Base-by-base conservation (phyloP, 2,888 invertebrate species). In the Dyspetes luteomarginatus region DNA sequence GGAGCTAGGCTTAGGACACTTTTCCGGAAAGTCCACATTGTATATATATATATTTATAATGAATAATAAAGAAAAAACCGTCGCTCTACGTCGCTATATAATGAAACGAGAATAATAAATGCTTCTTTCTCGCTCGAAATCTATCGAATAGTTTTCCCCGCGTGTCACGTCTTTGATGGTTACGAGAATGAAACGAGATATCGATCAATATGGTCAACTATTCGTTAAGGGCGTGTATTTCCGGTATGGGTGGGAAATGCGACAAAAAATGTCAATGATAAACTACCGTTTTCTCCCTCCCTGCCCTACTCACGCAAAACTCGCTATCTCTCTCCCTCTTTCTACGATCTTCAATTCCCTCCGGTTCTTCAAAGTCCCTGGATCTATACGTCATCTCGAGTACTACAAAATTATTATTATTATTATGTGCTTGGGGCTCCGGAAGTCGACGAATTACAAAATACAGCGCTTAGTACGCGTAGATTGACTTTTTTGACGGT, bases 401-500 rank as follows among this genome's bases (percentile, higher is more conserved):
- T 69, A 77, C 72, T 69, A 77, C 68, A n/a, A 30, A 45, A 28
- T 15, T 2, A 4, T 41, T n/a, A n/a, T n/a, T n/a, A n/a, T n/a
- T n/a, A n/a, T n/a, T n/a, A n/a, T n/a, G n/a, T n/a, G n/a, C n/a
- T n/a, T n/a, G n/a, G n/a, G n/a, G n/a, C n/a, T n/a, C n/a, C n/a
- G n/a, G n/a, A n/a, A n/a, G n/a, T n/a, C n/a, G n/a, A n/a, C n/a
- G n/a, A n/a, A n/a, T n/a, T n/a, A n/a, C n/a, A 62, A 68, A 65
- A 75, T 72, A 45, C 50, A 50, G 58, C 82, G 48, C 64, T 81
- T 68, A 82, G 86, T 86, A 86, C 85, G 84, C 85, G 83, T n/a
- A 84, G 86, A 82, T 85, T 84, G 45, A 78, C 83, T 82, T 82
- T 84, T 85, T 82, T 82, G 62, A 82, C 78, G 83, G 77, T 83